Evolutionary conservation across 2,888 invertebrate genomes (phyloP), one percentile per base, ranked within the genome.

Genomic region (Watsonalla cultraria): DNA sequence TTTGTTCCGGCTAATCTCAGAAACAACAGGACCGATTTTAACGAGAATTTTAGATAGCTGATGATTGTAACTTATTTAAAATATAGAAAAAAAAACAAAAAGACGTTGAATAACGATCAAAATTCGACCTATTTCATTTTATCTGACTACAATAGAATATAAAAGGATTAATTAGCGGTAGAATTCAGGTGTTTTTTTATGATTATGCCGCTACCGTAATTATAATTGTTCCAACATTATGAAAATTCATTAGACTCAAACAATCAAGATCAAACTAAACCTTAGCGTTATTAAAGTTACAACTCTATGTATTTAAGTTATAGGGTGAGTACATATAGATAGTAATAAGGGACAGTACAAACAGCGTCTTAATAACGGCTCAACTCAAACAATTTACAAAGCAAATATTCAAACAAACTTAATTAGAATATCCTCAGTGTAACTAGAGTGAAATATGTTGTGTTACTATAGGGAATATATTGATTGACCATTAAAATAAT

Each of bases 401-500:
- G 82, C 80, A 84, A 88, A 89, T 83, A 86, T 82, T 81, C 78
- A 80, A 84, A 85, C 82, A 80, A 82, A 86, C 82, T 84, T 85
- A 86, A 87, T 86, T 84, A 85, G 77, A 80, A 74, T 75, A 81
- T 81, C 74, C 79, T 78, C 65, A 57, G 66, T 66, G 66, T 68
- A 76, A 67, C 69, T 68, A 55, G 63, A 56, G 74, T 82, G 81
- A 84, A 84, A 82, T 84, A 84, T 82, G 77, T 78, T 78, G 78
- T 78, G 71, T 80, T 78, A 80, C 77, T 78, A 80, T 72, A 76
- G 76, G 76, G 80, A 76, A 81, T 80, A 72, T 86, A 86, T 88
- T 84, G 87, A 88, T 84, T 80, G 83, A 70, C 79, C 74, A 84
- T 88, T 86, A 86, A 82, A 82, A 83, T 86, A 84, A 86, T 85